phyloP scores from a whole-genome alignment of 2,113 vertebrate species.

The Cervus canadensis region DNA sequence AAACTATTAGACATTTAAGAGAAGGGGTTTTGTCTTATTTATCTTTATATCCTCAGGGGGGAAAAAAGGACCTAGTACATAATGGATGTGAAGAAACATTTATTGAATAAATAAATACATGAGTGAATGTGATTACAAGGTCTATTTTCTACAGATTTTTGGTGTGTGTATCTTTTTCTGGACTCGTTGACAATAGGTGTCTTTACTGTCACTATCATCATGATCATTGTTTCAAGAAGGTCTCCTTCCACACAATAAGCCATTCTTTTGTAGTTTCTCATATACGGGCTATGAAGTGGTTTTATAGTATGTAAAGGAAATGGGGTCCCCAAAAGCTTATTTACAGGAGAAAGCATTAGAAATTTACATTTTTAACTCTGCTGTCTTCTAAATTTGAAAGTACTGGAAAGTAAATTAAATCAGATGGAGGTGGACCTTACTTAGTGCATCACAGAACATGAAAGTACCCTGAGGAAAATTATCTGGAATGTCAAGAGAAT shows the following conservation, averaged over 20 bases:
- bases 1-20: neutral
- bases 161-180: neutral
- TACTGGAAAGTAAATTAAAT: neutral
- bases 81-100: neutral
- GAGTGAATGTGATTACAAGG: neutral
- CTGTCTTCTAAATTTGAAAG: neutral
- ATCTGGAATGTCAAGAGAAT: neutral
- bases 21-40: neutral
- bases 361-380: neutral
- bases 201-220: neutral
- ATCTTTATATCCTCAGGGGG: neutral
- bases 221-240: neutral
- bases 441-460: neutral
- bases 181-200: neutral
- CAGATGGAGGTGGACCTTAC: neutral
- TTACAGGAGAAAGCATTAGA: neutral
- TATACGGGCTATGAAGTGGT: neutral
- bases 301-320: neutral
- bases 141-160: neutral
- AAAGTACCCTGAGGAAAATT: neutral
- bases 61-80: neutral
- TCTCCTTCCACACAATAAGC: neutral
- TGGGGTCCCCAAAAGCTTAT: neutral
- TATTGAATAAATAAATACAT: neutral
- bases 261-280: neutral